Evolutionary conservation across 2,113 vertebrate species (phyloP).

Genomic region (Thalassarche chlororhynchos): DNA sequence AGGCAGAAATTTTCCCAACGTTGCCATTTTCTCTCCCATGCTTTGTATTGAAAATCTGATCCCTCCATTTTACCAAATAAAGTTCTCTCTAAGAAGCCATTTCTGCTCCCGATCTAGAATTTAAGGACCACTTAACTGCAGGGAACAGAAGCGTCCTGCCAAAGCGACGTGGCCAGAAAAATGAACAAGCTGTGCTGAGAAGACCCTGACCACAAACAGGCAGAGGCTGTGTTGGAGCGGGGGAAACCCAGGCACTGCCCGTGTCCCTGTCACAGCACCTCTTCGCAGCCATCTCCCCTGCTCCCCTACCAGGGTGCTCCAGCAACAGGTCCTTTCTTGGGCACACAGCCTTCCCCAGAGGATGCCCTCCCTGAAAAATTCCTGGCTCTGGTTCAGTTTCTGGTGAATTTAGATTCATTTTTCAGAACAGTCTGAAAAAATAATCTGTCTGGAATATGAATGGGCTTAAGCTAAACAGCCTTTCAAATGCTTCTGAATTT

Average conservation of each 20-base stretch:
- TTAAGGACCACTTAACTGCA: neutral
- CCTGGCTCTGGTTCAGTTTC: neutral
- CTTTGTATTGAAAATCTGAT: neutral
- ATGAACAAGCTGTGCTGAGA: neutral
- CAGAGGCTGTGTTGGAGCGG: fast-evolving
- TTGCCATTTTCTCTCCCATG: neutral
- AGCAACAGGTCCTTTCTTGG: neutral
- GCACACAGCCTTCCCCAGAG: neutral
- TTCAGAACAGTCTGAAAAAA: neutral
- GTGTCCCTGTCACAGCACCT: neutral
- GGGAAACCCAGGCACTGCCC: neutral
- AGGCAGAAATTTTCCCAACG: neutral
- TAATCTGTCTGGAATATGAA: neutral
- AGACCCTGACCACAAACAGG: neutral
- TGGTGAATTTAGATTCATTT: neutral
- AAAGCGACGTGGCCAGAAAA: neutral
- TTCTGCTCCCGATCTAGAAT: neutral
- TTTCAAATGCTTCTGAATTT: neutral
- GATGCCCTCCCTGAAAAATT: neutral
- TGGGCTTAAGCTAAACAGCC: neutral
- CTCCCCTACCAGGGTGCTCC: neutral
- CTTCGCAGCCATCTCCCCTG: neutral
- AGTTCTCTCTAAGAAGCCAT: neutral
- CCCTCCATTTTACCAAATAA: neutral
- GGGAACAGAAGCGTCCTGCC: neutral